phyloP scores from a whole-genome alignment of 1,140 invertebrate species.

The Drosophila melanica region DNA sequence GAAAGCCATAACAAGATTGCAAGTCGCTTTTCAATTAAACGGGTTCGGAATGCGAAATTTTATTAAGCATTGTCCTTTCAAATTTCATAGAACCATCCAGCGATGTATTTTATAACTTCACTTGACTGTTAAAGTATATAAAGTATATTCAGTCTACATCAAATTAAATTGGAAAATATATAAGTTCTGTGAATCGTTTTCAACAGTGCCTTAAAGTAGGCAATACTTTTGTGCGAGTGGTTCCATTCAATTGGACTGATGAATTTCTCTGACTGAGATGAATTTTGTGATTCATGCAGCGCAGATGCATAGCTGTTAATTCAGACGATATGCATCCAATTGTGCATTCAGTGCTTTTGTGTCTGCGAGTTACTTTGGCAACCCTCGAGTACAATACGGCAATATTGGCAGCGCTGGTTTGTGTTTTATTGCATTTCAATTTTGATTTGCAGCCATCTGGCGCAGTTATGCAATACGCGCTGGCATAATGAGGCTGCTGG shows the following conservation, averaged over 20 bases:
- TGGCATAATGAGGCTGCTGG: slow-evolving; percentile 52
- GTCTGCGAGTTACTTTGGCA: not conserved
- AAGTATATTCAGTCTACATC: no score
- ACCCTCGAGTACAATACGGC: slow-evolving; percentile 16
- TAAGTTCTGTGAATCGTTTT: no score
- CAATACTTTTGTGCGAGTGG: not conserved
- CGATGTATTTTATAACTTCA: no score
- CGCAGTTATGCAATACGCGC: slow-evolving; percentile 15
- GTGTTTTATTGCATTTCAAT: slow-evolving; percentile 74
- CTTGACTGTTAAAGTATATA: no score
- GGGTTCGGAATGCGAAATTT: no score
- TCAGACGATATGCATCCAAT: not conserved
- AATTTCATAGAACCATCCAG: no score
- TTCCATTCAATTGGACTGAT: not conserved
- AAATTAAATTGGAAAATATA: no score
- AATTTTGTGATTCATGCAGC: not conserved
- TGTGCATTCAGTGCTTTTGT: not conserved
- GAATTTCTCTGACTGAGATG: not conserved
- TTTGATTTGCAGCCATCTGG: slow-evolving; percentile 67
- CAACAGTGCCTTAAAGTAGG: no score
- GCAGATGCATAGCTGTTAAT: not conserved
- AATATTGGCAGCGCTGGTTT: slow-evolving; percentile 32
- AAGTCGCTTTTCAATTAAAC: no score
- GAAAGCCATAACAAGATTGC: no score
- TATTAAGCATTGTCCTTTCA: no score